A percentile compares a stretch with the other conserved stretches of the same genome.
Conservation (phyloP, 2,797 vertebrate species). For the Hozukius guyotensis region DNA sequence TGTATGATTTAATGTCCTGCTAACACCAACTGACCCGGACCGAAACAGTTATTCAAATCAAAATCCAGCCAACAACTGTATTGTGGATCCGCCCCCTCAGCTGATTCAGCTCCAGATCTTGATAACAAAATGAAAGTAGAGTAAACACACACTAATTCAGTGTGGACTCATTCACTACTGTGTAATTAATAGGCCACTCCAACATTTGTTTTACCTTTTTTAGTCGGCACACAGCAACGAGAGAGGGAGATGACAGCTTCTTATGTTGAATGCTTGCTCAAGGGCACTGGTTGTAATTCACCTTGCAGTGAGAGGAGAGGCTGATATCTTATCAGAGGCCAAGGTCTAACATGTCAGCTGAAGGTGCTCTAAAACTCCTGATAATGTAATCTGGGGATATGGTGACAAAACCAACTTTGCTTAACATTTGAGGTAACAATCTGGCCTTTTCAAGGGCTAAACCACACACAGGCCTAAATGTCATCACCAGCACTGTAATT, state of each 20-base stretch:
- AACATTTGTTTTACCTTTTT: constrained; percentile 7
- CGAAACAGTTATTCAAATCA: background rate
- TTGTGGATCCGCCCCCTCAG: background rate
- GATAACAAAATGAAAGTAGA: constrained; percentile 31
- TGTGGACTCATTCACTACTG: background rate
- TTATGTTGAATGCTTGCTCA: constrained; percentile 35
- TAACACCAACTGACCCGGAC: background rate
- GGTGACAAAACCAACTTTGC: constrained; percentile 16
- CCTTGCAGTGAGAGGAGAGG: constrained; percentile 14
- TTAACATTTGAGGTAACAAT: constrained; percentile 17
- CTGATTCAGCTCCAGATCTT: constrained; percentile 5
- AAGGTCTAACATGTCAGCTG: constrained; percentile 26
- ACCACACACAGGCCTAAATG: constrained; percentile 7
- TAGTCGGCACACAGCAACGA: background rate
- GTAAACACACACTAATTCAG: constrained; percentile 2
- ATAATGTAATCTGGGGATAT: constrained; percentile 38
- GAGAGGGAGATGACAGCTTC: background rate
- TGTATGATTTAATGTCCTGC: background rate
- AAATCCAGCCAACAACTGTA: background rate
- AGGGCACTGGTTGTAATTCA: background rate
- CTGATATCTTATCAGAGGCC: constrained; percentile 55
- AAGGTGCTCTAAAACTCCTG: constrained; percentile 28
- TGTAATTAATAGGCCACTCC: background rate
- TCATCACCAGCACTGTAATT: background rate
- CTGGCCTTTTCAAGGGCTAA: constrained; percentile 20